Conservation (phyloP, 2,113 vertebrate genomes). For the Natator depressus region DNA sequence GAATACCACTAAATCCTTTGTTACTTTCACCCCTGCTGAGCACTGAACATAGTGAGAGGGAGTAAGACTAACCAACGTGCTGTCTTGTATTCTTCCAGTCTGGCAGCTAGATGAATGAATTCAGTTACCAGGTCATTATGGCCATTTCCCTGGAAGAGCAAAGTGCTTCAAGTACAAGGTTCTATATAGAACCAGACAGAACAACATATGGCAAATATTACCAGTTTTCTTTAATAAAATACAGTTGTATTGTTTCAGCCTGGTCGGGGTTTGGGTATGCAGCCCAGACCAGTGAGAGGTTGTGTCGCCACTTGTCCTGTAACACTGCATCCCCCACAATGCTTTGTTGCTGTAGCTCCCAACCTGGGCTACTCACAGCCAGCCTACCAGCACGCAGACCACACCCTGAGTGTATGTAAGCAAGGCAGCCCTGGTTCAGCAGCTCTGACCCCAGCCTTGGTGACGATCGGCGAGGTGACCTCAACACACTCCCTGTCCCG, state of each 20-base stretch:
- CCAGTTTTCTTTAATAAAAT: background rate
- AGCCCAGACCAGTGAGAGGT: background rate
- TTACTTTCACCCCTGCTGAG: too few relatives aligned
- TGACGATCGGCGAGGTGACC: background rate
- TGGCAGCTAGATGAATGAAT: background rate
- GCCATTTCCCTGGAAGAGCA: background rate
- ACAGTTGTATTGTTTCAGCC: background rate
- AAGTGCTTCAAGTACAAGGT: background rate
- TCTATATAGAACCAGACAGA: fast-evolving
- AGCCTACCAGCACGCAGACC: background rate
- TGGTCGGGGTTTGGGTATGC: background rate
- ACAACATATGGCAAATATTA: background rate
- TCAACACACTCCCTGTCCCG: background rate
- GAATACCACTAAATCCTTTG: too few relatives aligned
- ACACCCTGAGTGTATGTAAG: background rate
- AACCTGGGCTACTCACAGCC: background rate
- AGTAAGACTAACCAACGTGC: background rate
- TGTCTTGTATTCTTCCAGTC: background rate
- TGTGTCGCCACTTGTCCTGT: background rate
- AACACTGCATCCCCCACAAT: background rate
- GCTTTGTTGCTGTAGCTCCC: background rate
- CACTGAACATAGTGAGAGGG: background rate
- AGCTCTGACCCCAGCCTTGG: background rate
- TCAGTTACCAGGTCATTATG: background rate
- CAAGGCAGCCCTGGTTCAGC: background rate